A percentile compares a stretch with the other conserved stretches of the same genome.
phyloP scores from a whole-genome alignment of 2,113 vertebrate species.

The Galeopterus variegatus region DNA sequence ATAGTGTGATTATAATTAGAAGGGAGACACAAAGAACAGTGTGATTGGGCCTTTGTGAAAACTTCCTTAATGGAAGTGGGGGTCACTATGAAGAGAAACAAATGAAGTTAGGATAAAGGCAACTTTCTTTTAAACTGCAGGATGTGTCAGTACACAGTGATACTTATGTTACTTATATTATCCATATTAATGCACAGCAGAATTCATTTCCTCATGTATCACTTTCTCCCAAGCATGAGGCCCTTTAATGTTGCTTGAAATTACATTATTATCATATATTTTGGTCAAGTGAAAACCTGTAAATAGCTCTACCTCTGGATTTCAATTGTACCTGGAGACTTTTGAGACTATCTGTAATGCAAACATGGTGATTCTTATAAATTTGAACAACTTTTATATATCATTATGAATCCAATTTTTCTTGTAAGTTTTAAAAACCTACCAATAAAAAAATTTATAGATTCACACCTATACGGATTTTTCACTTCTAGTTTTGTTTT shows the following conservation, averaged over 20 bases:
- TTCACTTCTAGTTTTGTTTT: neutral
- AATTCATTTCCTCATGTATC: neutral
- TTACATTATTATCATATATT: conserved; percentile 35
- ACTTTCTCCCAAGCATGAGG: neutral
- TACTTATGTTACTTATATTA: neutral
- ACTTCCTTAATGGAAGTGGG: neutral
- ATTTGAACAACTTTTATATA: neutral
- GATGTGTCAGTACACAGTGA: neutral
- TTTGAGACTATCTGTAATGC: neutral
- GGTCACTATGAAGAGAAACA: neutral
- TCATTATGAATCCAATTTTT: conserved; percentile 2
- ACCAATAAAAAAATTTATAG: neutral
- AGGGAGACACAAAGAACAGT: conserved; percentile 51
- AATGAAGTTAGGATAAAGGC: neutral
- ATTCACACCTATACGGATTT: neutral
- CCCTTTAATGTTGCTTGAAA: neutral
- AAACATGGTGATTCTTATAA: neutral
- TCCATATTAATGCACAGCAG: neutral
- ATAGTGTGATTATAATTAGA: conserved; percentile 70
- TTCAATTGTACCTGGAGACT: neutral
- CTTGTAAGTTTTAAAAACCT: neutral
- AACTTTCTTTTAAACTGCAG: neutral
- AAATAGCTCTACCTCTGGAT: neutral
- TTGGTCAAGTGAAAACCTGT: neutral
- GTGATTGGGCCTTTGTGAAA: conserved; percentile 34